Percentiles rank a stretch among this genome's conserved stretches.
Conservation (phyloP, 2,888 invertebrate species). For the Cheilosia vernalis region DNA sequence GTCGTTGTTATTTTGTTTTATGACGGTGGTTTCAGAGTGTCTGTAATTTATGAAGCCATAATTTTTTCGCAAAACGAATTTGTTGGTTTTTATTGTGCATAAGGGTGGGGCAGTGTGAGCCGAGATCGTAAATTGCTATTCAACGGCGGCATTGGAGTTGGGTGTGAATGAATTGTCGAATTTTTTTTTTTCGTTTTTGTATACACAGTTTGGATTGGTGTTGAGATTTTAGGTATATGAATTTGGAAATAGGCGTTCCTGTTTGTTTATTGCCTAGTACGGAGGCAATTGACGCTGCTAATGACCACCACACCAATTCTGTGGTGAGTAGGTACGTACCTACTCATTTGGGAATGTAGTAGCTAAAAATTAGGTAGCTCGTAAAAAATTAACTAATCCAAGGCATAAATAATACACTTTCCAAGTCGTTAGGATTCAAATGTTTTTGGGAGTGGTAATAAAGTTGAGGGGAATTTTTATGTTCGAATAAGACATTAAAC, state of each 20-base stretch:
- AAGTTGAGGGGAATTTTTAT: too few relatives aligned
- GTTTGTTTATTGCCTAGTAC: constrained; percentile 24
- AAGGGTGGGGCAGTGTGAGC: constrained; percentile 1
- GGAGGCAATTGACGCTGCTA: constrained; percentile 49
- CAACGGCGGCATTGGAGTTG: background rate
- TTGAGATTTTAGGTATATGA: constrained; percentile 14
- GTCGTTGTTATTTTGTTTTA: constrained; percentile 68
- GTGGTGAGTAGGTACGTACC: constrained; percentile 14
- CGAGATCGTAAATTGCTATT: constrained; percentile 29
- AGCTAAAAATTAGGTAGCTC: background rate
- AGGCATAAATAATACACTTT: constrained; percentile 19
- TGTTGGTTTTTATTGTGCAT: constrained; percentile 47
- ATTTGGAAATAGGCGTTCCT: constrained; percentile 1
- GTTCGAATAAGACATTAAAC: too few relatives aligned
- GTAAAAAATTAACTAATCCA: constrained; percentile 13
- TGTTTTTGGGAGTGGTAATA: too few relatives aligned
- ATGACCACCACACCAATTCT: constrained; percentile 19
- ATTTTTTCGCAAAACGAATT: constrained; percentile 68
- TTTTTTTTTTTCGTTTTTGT: constrained; percentile 51
- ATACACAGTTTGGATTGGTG: constrained; percentile 1
- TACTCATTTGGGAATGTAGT: constrained; percentile 7
- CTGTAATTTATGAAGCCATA: constrained; percentile 73
- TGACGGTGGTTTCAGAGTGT: constrained; percentile 53
- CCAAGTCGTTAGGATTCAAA: background rate
- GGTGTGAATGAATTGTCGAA: constrained; percentile 27